Conservation (phyloP, 2,797 vertebrate species). For the Sebastes taczanowskii region DNA sequence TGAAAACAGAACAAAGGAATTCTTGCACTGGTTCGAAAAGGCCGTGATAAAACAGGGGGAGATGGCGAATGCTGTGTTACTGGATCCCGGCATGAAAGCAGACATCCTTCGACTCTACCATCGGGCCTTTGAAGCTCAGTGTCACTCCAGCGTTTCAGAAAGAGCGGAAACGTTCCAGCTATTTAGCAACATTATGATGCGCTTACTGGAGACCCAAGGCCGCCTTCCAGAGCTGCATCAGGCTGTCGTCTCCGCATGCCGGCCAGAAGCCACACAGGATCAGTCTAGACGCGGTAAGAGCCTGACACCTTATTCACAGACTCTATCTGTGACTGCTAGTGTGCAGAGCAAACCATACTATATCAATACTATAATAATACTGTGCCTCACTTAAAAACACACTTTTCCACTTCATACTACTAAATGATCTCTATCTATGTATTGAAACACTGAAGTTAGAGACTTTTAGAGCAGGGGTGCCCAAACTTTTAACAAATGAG, state of each 20-base stretch:
- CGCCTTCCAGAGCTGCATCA: slow-evolving; percentile 47
- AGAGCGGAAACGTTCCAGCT: slow-evolving; percentile 57
- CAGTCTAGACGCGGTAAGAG: slow-evolving; percentile 80
- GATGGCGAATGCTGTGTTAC: slow-evolving; percentile 65
- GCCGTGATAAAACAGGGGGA: slow-evolving; percentile 59
- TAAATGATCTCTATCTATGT: not conserved
- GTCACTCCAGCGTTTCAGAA: not conserved
- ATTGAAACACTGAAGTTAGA: not conserved
- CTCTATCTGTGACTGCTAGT: not conserved
- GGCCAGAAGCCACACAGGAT: slow-evolving; percentile 49
- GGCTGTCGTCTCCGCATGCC: slow-evolving; percentile 62
- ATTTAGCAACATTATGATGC: slow-evolving; percentile 85
- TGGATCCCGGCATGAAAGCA: slow-evolving; percentile 67
- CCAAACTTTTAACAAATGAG: not conserved
- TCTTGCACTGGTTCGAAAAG: slow-evolving; percentile 83
- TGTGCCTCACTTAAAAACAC: not conserved
- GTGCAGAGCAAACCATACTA: not conserved
- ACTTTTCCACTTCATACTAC: not conserved
- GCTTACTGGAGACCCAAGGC: slow-evolving; percentile 77
- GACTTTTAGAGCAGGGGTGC: not conserved
- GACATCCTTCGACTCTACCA: slow-evolving; percentile 86
- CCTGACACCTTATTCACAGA: not conserved
- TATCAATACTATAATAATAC: not conserved
- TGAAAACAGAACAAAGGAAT: slow-evolving; percentile 47
- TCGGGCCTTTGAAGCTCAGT: slow-evolving; percentile 60